Base-by-base conservation (phyloP, 2,797 vertebrate genomes). In the Botia kubotai region DNA sequence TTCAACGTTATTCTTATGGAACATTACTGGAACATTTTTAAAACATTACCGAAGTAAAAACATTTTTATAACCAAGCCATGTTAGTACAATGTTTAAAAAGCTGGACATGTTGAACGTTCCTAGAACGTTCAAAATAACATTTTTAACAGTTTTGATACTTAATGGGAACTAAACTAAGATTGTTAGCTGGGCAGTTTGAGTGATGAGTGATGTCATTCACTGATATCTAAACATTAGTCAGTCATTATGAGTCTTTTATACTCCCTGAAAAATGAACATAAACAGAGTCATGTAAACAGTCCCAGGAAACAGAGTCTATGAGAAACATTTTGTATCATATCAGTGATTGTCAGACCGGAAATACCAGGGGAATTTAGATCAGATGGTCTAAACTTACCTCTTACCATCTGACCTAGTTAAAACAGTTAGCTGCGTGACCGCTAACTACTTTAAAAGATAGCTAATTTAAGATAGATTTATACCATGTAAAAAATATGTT, bases 261-360 rank as follows among this genome's bases (percentile, higher is more conserved):
- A 71, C 63, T 84, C 50, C 36, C n/a, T 71, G 29, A 50, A 4
- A 62, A 50, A 63, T 36, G 43, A 2, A 73, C 39, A 80, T 57
- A 71, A 82, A 75, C 76, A 67, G 33, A 63, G 55, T 23, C 39
- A 36, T 70, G 7, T 16, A 57, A 75, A 60, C 48, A 0, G 36
- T 81, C 48, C 13, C 43, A 14, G 60, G 82, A 87, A 11, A 69
- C 82, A 77, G 60, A n/a, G n/a, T 77, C 57, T 81, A 55, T 66
- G 62, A 77, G 77, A 83, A 86, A 72, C 29, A 77, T 63, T 83
- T 55, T 86, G 63, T 83, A 63, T 81, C 79, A 85, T 83, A 80
- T 83, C 86, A 81, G 83, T 87, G 86, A 89, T 74, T 87, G 82
- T 89, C 88, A 88, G 13, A 89, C 89, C 91, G 91, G 91, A 93